Evolutionary conservation across 1,140 invertebrate genomes (phyloP).

Genomic region (Macrobrachium nipponense): DNA sequence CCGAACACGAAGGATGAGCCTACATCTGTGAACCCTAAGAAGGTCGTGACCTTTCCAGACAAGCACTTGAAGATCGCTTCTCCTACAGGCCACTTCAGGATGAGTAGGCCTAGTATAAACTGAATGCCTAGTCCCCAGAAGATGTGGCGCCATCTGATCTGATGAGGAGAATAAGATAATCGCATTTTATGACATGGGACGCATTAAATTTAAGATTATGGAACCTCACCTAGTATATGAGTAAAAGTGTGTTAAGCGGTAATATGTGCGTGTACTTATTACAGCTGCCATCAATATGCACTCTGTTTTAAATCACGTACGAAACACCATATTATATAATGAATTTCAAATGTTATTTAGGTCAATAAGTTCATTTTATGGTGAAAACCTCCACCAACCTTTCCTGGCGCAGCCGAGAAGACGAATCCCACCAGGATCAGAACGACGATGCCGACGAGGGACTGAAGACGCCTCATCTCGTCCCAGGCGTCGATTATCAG

Average conservation of each 20-base stretch:
- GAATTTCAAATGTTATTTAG: neutral
- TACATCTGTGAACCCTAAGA: conserved; percentile 81
- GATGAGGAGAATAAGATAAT: conserved; percentile 50
- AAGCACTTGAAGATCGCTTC: conserved; percentile 83
- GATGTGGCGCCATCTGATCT: conserved; percentile 83
- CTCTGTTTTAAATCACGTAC: conserved; percentile 9
- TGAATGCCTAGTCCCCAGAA: conserved; percentile 86
- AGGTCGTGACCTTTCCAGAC: conserved; percentile 78
- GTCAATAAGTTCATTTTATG: neutral
- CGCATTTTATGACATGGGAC: neutral
- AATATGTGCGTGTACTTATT: too few species aligned
- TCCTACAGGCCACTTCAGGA: conserved; percentile 86
- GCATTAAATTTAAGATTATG: neutral
- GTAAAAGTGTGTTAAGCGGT: neutral
- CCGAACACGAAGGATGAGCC: conserved; percentile 91
- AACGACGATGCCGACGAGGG: conserved; percentile 74
- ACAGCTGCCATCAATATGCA: too few species aligned
- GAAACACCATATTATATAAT: neutral
- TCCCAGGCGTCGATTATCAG: conserved; percentile 70
- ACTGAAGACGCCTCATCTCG: conserved; percentile 70
- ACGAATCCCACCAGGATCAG: conserved; percentile 70
- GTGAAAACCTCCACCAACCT: conserved; percentile 65
- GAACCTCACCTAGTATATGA: too few species aligned
- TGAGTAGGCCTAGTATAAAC: conserved; percentile 86
- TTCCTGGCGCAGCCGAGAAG: conserved; percentile 75